Evolutionary conservation across 1,140 invertebrate genomes (phyloP).

Genomic region (Linepithema humile): DNA sequence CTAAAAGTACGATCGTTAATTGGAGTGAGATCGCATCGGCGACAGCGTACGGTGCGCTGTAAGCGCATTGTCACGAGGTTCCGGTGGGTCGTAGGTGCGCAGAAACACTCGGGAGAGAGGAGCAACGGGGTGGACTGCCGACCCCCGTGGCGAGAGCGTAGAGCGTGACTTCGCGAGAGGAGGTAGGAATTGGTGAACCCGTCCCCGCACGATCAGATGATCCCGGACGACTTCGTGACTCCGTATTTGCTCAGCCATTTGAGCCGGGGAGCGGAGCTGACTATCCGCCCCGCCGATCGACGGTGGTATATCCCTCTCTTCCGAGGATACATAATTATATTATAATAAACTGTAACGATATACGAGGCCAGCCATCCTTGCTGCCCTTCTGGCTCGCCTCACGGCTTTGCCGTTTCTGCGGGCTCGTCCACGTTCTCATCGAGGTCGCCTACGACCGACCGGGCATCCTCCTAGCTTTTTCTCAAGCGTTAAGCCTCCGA

Average conservation of each 20-base stretch:
- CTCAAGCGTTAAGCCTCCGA: conserved; percentile 30
- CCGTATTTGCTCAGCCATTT: conserved; percentile 82
- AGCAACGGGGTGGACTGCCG: conserved; percentile 1
- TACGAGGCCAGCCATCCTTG: conserved; percentile 52
- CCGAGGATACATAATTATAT: conserved; percentile 84
- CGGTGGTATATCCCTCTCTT: conserved; percentile 62
- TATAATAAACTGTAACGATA: conserved; percentile 85
- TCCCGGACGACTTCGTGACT: conserved; percentile 82
- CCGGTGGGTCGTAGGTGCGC: conserved; percentile 2
- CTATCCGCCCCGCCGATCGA: conserved; percentile 74
- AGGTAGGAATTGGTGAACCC: conserved; percentile 74
- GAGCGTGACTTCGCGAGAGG: conserved; percentile 59
- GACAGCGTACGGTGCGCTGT: conserved; percentile 9
- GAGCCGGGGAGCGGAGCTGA: conserved; percentile 25
- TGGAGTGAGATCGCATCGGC: conserved; percentile 61
- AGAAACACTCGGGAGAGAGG: conserved; percentile 16
- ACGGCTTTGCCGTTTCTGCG: conserved; percentile 14
- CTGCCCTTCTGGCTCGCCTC: conserved; percentile 61
- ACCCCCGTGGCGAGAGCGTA: conserved; percentile 6
- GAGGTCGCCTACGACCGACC: conserved; percentile 46
- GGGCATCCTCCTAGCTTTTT: conserved; percentile 46
- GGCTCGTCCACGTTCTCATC: conserved; percentile 18
- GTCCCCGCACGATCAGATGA: conserved; percentile 74
- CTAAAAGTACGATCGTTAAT: conserved; percentile 55
- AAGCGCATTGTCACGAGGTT: conserved; percentile 66